Conservation (phyloP, 2,797 vertebrate genomes). For the Mergus octosetaceus region DNA sequence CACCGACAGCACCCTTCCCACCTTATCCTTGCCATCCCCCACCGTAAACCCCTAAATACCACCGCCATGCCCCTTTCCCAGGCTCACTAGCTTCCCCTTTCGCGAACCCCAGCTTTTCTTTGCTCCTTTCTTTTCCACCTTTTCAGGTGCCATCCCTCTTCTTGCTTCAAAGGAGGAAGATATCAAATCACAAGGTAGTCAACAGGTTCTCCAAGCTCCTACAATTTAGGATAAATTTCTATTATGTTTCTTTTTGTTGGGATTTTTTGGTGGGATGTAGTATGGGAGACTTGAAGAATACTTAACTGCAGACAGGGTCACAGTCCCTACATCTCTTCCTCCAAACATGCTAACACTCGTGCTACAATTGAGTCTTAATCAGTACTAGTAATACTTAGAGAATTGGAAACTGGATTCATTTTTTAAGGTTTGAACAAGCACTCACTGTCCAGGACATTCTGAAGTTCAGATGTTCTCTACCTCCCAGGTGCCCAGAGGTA, state of each 20-base stretch:
- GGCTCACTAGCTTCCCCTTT: background rate
- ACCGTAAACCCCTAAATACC: background rate
- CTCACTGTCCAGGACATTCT: background rate
- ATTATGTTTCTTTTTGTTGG: background rate
- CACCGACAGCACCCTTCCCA: background rate
- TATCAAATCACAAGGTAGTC: background rate
- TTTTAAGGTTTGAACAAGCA: background rate
- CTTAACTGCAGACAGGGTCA: background rate
- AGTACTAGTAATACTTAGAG: background rate
- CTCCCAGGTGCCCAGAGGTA: background rate
- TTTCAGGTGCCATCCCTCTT: background rate
- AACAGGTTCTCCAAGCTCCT: background rate
- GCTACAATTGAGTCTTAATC: background rate
- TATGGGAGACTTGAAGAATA: background rate
- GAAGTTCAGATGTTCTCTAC: background rate
- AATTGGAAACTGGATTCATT: background rate
- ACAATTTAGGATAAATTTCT: background rate
- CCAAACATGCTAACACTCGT: background rate
- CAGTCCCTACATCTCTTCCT: background rate
- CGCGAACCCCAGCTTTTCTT: background rate
- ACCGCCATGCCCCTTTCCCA: background rate
- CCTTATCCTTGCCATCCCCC: too few relatives aligned
- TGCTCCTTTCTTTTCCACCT: background rate
- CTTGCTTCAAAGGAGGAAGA: background rate
- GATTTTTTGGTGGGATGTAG: accelerated